Conservation (phyloP, 1,140 invertebrate genomes). For the Ectropis grisescens region DNA sequence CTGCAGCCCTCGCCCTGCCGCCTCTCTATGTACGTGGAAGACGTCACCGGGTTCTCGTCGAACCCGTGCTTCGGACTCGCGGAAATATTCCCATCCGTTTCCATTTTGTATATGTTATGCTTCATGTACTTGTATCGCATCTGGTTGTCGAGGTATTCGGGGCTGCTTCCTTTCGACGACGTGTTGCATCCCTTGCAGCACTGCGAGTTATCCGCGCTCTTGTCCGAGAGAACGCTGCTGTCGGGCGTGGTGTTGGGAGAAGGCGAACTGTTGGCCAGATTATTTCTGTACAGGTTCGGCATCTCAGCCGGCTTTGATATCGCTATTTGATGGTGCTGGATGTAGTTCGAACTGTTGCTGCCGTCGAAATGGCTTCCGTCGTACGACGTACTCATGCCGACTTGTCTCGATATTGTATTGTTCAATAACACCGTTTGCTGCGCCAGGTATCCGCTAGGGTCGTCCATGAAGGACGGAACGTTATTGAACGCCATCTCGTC, state of each 20-base stretch:
- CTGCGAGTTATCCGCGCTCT: slow-evolving; percentile 29
- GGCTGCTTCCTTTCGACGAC: slow-evolving; percentile 42
- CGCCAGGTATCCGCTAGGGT: slow-evolving; percentile 89
- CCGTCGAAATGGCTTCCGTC: slow-evolving; percentile 43
- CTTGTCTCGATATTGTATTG: slow-evolving; percentile 84
- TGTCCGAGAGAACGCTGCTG: slow-evolving; percentile 69
- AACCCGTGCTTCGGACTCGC: slow-evolving; percentile 68
- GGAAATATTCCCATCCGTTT: slow-evolving; percentile 36
- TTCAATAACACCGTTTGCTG: slow-evolving; percentile 88
- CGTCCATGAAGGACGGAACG: slow-evolving; percentile 82
- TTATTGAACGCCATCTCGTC: slow-evolving; percentile 40
- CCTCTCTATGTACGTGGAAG: slow-evolving; percentile 76
- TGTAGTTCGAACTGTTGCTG: slow-evolving; percentile 11
- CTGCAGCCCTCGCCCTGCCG: slow-evolving; percentile 69
- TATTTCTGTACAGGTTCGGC: slow-evolving; percentile 39
- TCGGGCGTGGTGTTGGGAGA: slow-evolving; percentile 67
- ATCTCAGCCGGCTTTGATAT: slow-evolving; percentile 27
- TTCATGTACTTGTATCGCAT: slow-evolving; percentile 41
- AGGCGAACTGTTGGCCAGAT: slow-evolving; percentile 43
- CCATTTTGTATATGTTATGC: slow-evolving; percentile 39
- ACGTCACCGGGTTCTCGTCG: slow-evolving; percentile 80
- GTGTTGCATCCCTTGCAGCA: slow-evolving; percentile 56
- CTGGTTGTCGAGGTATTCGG: slow-evolving; percentile 36
- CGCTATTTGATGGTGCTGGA: slow-evolving; percentile 8
- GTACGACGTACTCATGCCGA: slow-evolving; percentile 63